Evolutionary conservation across 2,888 invertebrate species (phyloP).

Genomic region (Capitulum mitella): DNA sequence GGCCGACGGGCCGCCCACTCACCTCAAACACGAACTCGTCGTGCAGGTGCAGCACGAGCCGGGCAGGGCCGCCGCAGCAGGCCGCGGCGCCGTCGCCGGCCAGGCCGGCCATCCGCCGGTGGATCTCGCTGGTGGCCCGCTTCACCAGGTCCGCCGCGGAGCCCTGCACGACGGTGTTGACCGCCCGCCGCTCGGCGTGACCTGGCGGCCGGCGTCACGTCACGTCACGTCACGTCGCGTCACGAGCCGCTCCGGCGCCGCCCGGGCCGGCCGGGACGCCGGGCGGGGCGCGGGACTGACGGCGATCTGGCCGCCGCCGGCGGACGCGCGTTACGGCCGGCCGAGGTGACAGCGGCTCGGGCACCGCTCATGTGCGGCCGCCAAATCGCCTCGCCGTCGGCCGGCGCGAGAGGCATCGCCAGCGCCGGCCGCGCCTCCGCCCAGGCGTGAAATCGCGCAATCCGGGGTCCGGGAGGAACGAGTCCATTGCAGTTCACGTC

Average conservation of each 20-base stretch:
- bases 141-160: constrained; percentile 95
- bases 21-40: constrained; percentile 93
- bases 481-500: too few species aligned
- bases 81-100: constrained; percentile 37
- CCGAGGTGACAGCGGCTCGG: too few species aligned
- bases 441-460: too few species aligned
- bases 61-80: constrained; percentile 37
- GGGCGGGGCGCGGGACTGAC: constrained; percentile 96
- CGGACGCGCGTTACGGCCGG: neutral
- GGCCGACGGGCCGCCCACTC: constrained; percentile 29
- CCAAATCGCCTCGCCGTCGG: too few species aligned
- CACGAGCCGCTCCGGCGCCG: constrained; percentile 87
- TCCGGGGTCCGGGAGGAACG: too few species aligned
- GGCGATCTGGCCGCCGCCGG: constrained; percentile 58
- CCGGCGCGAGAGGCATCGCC: too few species aligned
- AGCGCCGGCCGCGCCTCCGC: too few species aligned
- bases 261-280: constrained; percentile 91
- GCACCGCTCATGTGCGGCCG: too few species aligned
- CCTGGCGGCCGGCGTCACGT: constrained; percentile 45
- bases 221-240: constrained; percentile 66
- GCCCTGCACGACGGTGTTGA: constrained; percentile 92
- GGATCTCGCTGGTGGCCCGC: constrained; percentile 73
- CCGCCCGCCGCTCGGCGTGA: constrained; percentile 89
- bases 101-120: constrained; percentile 43
- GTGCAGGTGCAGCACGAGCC: constrained; percentile 83